A percentile compares a stretch with the other conserved stretches of the same genome.
Conservation (phyloP, 2,113 vertebrate species). For the Eulemur macaco region DNA sequence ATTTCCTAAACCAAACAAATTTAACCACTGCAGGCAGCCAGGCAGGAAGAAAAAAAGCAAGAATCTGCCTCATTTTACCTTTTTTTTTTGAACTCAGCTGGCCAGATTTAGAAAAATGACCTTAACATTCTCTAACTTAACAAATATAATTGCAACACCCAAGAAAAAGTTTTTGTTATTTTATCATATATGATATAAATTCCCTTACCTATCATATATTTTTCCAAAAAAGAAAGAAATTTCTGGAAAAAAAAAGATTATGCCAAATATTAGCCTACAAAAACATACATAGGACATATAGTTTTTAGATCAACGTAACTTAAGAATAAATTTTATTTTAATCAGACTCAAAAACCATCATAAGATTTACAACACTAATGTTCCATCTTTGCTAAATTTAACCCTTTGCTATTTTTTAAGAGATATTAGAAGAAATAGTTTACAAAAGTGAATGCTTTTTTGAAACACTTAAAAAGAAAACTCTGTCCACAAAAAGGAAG, state of each 20-base stretch:
- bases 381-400: not conserved
- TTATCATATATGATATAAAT: not conserved
- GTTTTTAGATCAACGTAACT: constrained; percentile 5
- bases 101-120: not conserved
- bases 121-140: not conserved
- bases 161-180: not conserved
- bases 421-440: not conserved
- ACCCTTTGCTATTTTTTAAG: not conserved
- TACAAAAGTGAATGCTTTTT: not conserved
- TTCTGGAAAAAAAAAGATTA: not conserved
- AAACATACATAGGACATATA: not conserved
- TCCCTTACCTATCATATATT: not conserved
- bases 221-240: not conserved
- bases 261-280: not conserved
- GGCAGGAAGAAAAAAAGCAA: not conserved
- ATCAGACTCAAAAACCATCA: not conserved
- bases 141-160: not conserved
- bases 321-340: constrained; percentile 23
- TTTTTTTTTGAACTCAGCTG: not conserved
- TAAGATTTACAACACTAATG: not conserved
- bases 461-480: constrained; percentile 36
- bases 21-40: not conserved
- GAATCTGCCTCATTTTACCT: not conserved
- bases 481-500: not conserved
- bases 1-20: constrained; percentile 22